Evolutionary conservation across 1,140 invertebrate species (phyloP).

Genomic region (Eufriesea mexicana): DNA sequence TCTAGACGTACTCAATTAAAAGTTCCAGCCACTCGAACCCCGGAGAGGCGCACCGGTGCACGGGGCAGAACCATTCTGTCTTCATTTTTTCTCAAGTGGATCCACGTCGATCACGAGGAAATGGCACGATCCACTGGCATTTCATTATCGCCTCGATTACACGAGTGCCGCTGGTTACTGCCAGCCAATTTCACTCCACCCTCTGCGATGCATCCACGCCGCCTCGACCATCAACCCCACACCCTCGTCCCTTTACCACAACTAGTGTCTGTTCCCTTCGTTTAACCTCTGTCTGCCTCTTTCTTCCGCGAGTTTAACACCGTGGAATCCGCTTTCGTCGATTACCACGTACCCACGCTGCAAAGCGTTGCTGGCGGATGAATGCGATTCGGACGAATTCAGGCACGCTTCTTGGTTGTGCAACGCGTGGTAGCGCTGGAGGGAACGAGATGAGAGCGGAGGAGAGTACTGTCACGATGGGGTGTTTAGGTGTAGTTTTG

Average conservation of each 20-base stretch:
- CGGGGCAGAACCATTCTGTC: slow-evolving; percentile 12
- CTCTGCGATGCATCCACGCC: slow-evolving; percentile 15
- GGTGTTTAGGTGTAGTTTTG: no score
- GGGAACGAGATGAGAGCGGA: no score
- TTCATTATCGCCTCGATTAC: slow-evolving; percentile 48
- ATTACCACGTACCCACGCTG: slow-evolving; percentile 4
- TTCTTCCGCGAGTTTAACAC: slow-evolving; percentile 24
- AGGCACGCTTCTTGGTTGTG: no score
- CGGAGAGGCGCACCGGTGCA: not conserved
- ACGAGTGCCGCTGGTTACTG: slow-evolving; percentile 26
- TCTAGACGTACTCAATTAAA: slow-evolving; percentile 67
- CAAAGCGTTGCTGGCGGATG: not conserved
- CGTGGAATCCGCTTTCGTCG: not conserved
- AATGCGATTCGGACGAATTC: not conserved
- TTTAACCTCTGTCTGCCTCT: slow-evolving; percentile 40
- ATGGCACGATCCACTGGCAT: slow-evolving; percentile 34
- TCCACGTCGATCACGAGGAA: slow-evolving; percentile 36
- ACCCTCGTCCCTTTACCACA: not conserved
- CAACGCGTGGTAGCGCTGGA: no score
- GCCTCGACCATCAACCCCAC: not conserved
- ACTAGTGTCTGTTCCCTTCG: slow-evolving; percentile 15
- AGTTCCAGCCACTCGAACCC: slow-evolving; percentile 48
- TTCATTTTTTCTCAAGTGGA: slow-evolving; percentile 46
- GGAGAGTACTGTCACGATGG: no score
- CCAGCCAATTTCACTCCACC: slow-evolving; percentile 50